Base-by-base conservation (phyloP, 1,140 invertebrate genomes). In the Stegodyphus mimosarum region DNA sequence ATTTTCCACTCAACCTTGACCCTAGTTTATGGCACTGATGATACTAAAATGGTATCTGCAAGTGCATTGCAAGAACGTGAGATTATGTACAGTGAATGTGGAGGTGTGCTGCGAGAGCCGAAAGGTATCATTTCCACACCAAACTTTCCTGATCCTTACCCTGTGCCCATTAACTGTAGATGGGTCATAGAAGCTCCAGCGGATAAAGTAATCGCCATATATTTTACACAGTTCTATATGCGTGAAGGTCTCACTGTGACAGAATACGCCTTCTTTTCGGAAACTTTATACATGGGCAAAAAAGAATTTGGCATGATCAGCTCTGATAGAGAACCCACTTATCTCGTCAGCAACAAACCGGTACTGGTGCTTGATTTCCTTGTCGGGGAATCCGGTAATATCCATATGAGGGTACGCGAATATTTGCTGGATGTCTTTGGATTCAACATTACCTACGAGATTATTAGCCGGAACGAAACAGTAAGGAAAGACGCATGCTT, bases 391-490 rank as follows among this genome's bases (percentile, higher is more conserved):
- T 91, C 95, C 75, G 95, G 95, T 88, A 95, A 96, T 6, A 94
- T 95, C 63, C 95, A 97, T 90, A 91, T 97, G 63, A 91, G 96
- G 2, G 95, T 95, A 0, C 90, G 96, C 64, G 93, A 96, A 87
- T 93, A 94, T 74, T 91, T 97, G 10, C 91, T 97, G 33, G 94
- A 96, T 87, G 95, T 96, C 5, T 97, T 95, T 89, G 96, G 96
- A 7, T 97, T 98, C 91, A 98, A 98, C 90, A 94, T 97, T 87
- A 97, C 96, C 6, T 97, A 97, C 89, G 95, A 96, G 89, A 94
- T 97, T 86, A 92, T 92, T 4, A 86, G 89, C 49, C 87, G 87
- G 18, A 90, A 90, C 2, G 87, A 88, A 75, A 63, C 66, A 11
- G 48, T 83, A 3, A 53, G 79, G 33, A 85, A 80, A 51, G 80